A percentile compares a stretch with the other conserved stretches of the same genome.
Evolutionary conservation across 2,888 invertebrate species (phyloP).

Genomic region (Oithona nana): DNA sequence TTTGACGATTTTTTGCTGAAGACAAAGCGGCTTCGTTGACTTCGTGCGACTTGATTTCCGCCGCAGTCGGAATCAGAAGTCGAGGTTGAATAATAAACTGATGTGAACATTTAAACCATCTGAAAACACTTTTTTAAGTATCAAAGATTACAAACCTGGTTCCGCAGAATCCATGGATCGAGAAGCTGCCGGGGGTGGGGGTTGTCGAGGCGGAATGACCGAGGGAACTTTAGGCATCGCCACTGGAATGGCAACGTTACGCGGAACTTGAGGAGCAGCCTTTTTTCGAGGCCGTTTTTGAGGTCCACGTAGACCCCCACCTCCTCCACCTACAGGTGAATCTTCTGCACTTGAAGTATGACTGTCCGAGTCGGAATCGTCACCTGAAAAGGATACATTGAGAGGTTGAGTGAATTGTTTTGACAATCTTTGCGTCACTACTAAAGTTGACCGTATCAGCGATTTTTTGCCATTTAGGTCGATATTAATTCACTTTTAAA

Average conservation of each 20-base stretch:
- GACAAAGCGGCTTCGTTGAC: neutral
- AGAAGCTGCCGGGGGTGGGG: neutral
- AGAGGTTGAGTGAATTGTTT: too few relatives aligned
- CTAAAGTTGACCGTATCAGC: too few relatives aligned
- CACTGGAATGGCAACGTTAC: constrained; percentile 58
- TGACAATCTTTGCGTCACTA: too few relatives aligned
- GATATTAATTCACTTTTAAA: too few relatives aligned
- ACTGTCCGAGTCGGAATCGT: constrained; percentile 10
- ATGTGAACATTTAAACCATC: neutral
- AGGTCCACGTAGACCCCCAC: constrained; percentile 33
- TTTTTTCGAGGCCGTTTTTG: constrained; percentile 45
- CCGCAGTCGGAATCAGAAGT: neutral
- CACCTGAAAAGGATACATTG: too few relatives aligned
- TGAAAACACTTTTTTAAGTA: neutral
- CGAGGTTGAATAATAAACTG: neutral
- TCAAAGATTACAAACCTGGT: neutral
- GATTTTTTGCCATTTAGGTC: too few relatives aligned
- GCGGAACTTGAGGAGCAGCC: constrained; percentile 24
- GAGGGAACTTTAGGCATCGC: constrained; percentile 63
- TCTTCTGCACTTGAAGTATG: constrained; percentile 5
- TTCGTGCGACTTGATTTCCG: neutral
- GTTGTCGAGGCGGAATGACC: constrained; percentile 31
- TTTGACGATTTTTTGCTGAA: neutral
- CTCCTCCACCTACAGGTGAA: neutral
- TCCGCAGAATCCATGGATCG: neutral